Evolutionary conservation across 1,140 invertebrate species (phyloP), one percentile per base, ranked within the genome.

Genomic region (Dolichoris vasculosae): DNA sequence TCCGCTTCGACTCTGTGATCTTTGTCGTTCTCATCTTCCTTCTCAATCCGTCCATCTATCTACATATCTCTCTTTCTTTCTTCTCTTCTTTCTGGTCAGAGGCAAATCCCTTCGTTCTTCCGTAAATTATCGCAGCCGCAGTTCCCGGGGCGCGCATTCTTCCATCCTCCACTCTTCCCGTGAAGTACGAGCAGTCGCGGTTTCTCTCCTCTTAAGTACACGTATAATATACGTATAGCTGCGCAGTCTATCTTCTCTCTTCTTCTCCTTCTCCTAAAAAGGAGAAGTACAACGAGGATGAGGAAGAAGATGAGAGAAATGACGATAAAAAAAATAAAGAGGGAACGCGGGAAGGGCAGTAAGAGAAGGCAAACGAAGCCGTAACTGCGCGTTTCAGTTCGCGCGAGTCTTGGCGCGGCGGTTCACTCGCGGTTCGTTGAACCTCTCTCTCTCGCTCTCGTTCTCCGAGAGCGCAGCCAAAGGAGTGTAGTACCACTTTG

Each of bases 101-200:
- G 46, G 75, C 55, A n/a, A n/a, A 32, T 40, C 63, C 78, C 86
- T 30, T 76, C 76, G 63, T 64, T 86, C 79, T 87, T 83, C 40
- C 81, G 86, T 89, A 88, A 88, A 88, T 87, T 89, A 88, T 86
- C 79, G 38, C 51, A 51, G 48, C 38, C 40, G 40, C 82, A 77
- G 79, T 78, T 77, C 71, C 82, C 80, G 75, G 48, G 48, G 35
- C 80, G 64, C 43, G n/a, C 20, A 43, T 23, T 51, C 75, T 11
- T 35, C 75, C 23, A 9, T 51, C 1, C 75, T n/a, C 43, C 20
- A 30, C 55, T 63, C 40, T 30, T 0, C 8, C 17, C 23, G 15
- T 23, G 23, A 23, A 63, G 26, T 46, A 67, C 32, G 51, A 82
- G 38, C 64, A 43, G 48, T 23, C 48, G 67, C 67, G 48, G 26